Evolutionary conservation across 2,797 vertebrate genomes (phyloP).

Genomic region (Tiaroga cobitis): DNA sequence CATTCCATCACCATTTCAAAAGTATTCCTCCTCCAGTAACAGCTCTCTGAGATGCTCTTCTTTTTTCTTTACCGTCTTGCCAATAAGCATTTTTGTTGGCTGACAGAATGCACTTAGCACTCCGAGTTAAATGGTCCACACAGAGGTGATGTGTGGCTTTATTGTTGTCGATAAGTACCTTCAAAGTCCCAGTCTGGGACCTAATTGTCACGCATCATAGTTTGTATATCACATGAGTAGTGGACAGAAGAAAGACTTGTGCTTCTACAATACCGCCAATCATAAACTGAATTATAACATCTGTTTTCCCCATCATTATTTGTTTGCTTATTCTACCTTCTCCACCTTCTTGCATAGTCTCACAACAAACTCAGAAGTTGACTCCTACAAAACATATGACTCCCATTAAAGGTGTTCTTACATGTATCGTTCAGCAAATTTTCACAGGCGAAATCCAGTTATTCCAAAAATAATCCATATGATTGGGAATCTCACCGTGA

Average conservation of each 20-base stretch:
- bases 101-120: conserved; percentile 27
- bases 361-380: neutral
- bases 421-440: too few relatives aligned
- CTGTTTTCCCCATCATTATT: neutral
- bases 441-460: too few relatives aligned
- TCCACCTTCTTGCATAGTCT: neutral
- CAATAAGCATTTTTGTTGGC: conserved; percentile 29
- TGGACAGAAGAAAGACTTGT: neutral
- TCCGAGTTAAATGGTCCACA: conserved; percentile 43
- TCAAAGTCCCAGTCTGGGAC: conserved; percentile 34
- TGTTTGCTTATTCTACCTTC: neutral
- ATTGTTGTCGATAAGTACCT: conserved; percentile 46
- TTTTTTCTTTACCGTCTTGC: neutral
- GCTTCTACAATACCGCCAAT: neutral
- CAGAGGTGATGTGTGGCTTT: conserved; percentile 49
- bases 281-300: too few relatives aligned
- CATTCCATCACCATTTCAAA: neutral
- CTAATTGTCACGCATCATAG: conserved; percentile 47
- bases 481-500: too few relatives aligned
- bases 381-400: neutral
- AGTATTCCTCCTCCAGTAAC: conserved; percentile 1
- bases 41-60: neutral
- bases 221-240: conserved; percentile 37
- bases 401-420: neutral
- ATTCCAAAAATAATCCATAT: too few relatives aligned